Base-by-base conservation (phyloP, 2,888 invertebrate genomes). In the Oxyscelio sp. region DNA sequence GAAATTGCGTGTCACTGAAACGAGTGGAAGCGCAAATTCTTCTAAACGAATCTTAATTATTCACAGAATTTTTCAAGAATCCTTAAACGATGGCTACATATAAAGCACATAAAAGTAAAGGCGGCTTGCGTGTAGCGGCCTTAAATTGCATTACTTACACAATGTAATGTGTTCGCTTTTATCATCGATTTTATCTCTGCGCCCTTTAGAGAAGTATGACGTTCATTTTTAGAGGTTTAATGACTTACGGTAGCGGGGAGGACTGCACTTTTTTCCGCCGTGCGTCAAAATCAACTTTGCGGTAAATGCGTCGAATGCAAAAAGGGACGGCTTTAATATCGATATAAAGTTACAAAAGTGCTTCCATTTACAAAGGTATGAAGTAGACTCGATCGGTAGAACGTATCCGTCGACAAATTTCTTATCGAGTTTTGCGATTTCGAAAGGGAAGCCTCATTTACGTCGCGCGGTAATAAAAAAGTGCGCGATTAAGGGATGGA, bases 101-200 rank as follows among this genome's bases (percentile, higher is more conserved):
- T 27, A 27, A 27, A 4, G 27, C 27, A 27, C 27, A 6, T 27
- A 27, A 27, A 4, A 27, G 27, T 27, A 27, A 27, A 27, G 27
- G 27, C 4, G 3, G 27, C 27, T 27, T 6, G 27, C 27, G 27
- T 6, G 27, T 27, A 27, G 3, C 27, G 27, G 27, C 27, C 6
- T 27, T 27, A 27, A 27, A 27, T 4, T 6, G 27, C 3, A 27
- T 27, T 27, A 27, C 27, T 27, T 27, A 27, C 6, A 31, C 59
- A 31, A 34, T 78, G 54, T 68, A 68, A 59, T 77, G 68, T 68
- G 68, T 70, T 78, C 61, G 61, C 24, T 61, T 78, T 78, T 78
- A 54, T 70, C 78, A 70, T 68, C 45, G 78, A 78, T 78, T 78
- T 78, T 77, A 66, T 75, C 58, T 58, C 22, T 8, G 11, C 17